Evolutionary conservation across 2,113 vertebrate genomes (phyloP), one percentile per base, ranked within the genome.

Genomic region (Lepisosteus oculatus): DNA sequence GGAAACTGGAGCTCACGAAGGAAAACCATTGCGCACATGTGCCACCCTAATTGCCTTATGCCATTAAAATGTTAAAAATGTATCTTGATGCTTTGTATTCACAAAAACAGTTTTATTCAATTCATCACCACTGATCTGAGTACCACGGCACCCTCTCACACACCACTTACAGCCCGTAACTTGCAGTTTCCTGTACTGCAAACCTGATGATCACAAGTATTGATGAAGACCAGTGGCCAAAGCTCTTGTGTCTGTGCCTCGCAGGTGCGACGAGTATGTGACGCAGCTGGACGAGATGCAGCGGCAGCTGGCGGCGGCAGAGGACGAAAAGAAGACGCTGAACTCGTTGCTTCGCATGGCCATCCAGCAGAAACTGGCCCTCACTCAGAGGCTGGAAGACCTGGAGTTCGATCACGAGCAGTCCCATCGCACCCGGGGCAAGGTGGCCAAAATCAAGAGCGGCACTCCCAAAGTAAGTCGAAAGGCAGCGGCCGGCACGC

Each of bases 371-470:
- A 99, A 99, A 78, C 92, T 99, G 79, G 96, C 97, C 57, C 86
- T 99, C 74, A 99, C 97, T 14, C 97, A 99, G 79, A 91, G 97
- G 2, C 88, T 99, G 82, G 97, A 99, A 84, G 97, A 99, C 82
- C 94, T 99, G 90, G 97, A 99, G 90, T 98, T 98, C 44, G 97
- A 99, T 89, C 92, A 98, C 0, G 97, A 99, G 93, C 96, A 98
- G 92, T 94, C 92, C 45, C 84, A 95, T 74, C 94, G 96, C 55
- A 92, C 92, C 85, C 96, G 95, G 69, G 92, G 93, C 86, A 99
- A 97, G 90, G 88, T 94, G 74, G 91, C 95, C 79, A 96, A 93
- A 90, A 95, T 93, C 84, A 97, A 91, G 90, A 93, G 93, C 92
- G 94, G 94, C 92, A 92, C 95, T 76, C 95, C 95, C 88, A 99